Percentiles rank a stretch among this genome's conserved stretches.
These are phyloP conservation scores for Sitodiplosis mosellana DNA, from an alignment of 1,140 invertebrate genomes.

Conservation along the genomic window DNA sequence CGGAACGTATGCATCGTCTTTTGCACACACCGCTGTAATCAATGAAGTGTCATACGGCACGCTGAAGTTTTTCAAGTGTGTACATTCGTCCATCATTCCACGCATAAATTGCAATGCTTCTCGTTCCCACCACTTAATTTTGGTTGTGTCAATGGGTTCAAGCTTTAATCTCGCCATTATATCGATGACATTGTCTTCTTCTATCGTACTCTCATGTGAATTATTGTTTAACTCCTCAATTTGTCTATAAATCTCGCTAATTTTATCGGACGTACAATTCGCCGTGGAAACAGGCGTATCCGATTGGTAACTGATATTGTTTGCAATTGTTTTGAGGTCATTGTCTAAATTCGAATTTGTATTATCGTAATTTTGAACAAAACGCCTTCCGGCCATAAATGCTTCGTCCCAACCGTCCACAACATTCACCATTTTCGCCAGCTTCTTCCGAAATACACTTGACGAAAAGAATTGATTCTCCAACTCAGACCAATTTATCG, in stretches of 20 bases:
- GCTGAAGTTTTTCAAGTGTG: conserved; percentile 85
- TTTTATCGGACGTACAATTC: background rate
- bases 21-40: conserved; percentile 70
- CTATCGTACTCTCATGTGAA: background rate
- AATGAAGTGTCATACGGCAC: conserved; percentile 66
- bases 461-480: conserved; percentile 80
- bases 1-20: conserved; percentile 84
- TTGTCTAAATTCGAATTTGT: conserved; percentile 24
- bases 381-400: conserved; percentile 59
- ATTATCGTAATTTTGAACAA: conserved; percentile 52
- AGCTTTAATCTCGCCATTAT: conserved; percentile 1
- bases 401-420: conserved; percentile 36
- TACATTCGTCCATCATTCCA: conserved; percentile 97
- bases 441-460: conserved; percentile 57
- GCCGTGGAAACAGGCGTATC: conserved; percentile 2
- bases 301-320: conserved; percentile 19
- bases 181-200: background rate
- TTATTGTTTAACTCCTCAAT: background rate
- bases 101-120: conserved; percentile 88
- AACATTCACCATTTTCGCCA: conserved; percentile 61
- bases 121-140: conserved; percentile 40
- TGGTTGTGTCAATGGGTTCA: conserved; percentile 26
- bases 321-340: conserved; percentile 8
- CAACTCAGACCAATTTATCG: conserved; percentile 85
- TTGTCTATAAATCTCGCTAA: background rate